Base-by-base conservation (phyloP, 2,113 vertebrate species). In the Myotis brandtii region DNA sequence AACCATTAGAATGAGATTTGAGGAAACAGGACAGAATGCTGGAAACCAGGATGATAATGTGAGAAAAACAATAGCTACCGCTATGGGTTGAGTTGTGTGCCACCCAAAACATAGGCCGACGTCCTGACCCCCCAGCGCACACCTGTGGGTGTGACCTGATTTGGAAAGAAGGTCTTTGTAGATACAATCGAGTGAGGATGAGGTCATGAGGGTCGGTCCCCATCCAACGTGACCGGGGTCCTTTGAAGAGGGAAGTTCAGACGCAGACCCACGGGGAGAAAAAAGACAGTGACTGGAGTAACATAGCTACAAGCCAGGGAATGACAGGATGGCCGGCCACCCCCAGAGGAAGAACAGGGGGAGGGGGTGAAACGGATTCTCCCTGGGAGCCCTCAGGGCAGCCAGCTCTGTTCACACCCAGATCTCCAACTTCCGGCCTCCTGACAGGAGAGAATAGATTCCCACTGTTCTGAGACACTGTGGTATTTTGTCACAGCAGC, bases 91-190 rank as follows among this genome's bases (percentile, higher is more conserved):
- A 54, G 46, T 7, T 54, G 30, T 1, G 32, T 75, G 40, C 7
- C 43, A n/a, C 46, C 20, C 30, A 10, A 59, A 77, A 54, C 37
- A 34, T 11, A 43, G 2, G 37, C 0, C 54, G 67, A n/a, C 1
- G 46, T 66, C 59, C 30, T 30, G 46, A 18, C 25, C 17, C 46
- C 40, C 64, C 8, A 20, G 56, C 6, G 20, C 30, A 40, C 37
- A 40, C 23, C 52, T 9, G 30, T 64, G 46, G 69, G 62, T 13
- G 18, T 84, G 59, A 69, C 40, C 23, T 59, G n/a, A n/a, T 82
- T 76, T 69, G 59, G 17, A 94, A 59, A 82, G 9, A n/a, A 27
- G 66, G 14, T 11, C 67, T 87, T 77, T 86, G 83, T 43, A 52
- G 14, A 69, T 32, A 52, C 20, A 46, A 18, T 76, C 50, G 50